phyloP scores from a whole-genome alignment of 1,140 invertebrate genomes.

The Mylabris phalerata region DNA sequence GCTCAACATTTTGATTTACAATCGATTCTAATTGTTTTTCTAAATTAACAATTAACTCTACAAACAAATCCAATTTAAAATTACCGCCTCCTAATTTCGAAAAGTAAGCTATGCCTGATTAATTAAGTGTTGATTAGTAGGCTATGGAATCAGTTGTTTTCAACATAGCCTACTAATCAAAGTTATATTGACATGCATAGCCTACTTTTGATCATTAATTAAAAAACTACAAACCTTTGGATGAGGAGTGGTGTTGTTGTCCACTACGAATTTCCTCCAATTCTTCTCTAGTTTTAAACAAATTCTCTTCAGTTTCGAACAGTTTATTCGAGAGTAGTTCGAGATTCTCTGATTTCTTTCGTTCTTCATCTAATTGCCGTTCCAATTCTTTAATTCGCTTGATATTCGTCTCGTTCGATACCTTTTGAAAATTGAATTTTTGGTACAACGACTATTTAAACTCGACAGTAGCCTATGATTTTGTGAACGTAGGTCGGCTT shows the following conservation, averaged over 20 bases:
- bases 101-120: too few species aligned
- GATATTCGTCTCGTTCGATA: slow-evolving; percentile 45
- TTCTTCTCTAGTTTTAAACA: slow-evolving; percentile 43
- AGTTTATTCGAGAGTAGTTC: slow-evolving; percentile 48
- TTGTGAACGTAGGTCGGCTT: too few species aligned
- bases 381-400: slow-evolving; percentile 51
- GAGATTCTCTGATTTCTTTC: slow-evolving; percentile 43
- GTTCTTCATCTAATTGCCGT: slow-evolving; percentile 44
- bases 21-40: slow-evolving; percentile 21
- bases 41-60: slow-evolving; percentile 22
- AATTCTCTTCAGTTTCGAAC: slow-evolving; percentile 51
- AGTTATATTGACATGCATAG: too few species aligned
- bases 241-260: too few species aligned
- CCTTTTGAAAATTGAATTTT: slow-evolving; percentile 29
- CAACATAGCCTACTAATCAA: neutral
- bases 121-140: too few species aligned
- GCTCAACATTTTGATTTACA: neutral
- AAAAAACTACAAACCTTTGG: too few species aligned
- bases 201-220: too few species aligned
- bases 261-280: too few species aligned
- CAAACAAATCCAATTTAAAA: slow-evolving; percentile 8
- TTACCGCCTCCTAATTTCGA: neutral
- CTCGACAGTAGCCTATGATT: neutral
- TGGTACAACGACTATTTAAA: neutral
- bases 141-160: neutral